Base-by-base conservation (phyloP, 2,888 invertebrate species). In the Sceliomorpha sp. region DNA sequence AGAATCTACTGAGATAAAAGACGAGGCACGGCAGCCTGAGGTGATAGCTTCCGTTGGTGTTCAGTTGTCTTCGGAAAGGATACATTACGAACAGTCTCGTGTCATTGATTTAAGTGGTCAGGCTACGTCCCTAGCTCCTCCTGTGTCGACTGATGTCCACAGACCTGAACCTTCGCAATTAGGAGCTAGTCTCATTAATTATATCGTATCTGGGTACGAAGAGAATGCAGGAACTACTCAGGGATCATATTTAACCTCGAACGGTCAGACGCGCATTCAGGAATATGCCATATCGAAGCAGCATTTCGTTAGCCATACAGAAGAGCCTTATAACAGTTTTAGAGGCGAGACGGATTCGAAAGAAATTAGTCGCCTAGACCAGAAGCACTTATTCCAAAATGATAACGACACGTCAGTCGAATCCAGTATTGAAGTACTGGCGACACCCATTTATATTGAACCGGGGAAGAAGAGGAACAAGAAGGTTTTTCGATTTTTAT, bases 41-140 rank as follows among this genome's bases (percentile, higher is more conserved):
- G 88, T 93, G 13, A 86, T 91, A 39, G 91, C 92, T 77, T 94
- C 94, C 79, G 89, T 94, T 47, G 92, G 94, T 3, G 92, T 91
- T 1, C 93, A 94, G 79, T 94, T 91, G 77, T 89, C 93, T 0
- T 92, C 94, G 32, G 92, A 93, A 1, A 90, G 94, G 32, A 90
- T 93, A 32, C 92, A 93, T 72, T 90, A 92, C 50, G 91, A 94
- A 58, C 92, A 94, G 76, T 92, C 95, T 9, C 92, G 93, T 10
- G 79, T 93, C n/a, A 89, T 93, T 51, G 93, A 93, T 77, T 88
- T 93, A 32, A 90, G 90, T 47, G 8, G 14, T 40, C 47, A 29
- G 1, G 8, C 27, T 6, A 14, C 34, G 2, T 9, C 63, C 0
- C 32, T 17, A n/a, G 7, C n/a, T 12, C 39, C 64, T n/a, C 1